phyloP scores from a whole-genome alignment of 2,797 vertebrate species.

The Aulostomus chinensis region DNA sequence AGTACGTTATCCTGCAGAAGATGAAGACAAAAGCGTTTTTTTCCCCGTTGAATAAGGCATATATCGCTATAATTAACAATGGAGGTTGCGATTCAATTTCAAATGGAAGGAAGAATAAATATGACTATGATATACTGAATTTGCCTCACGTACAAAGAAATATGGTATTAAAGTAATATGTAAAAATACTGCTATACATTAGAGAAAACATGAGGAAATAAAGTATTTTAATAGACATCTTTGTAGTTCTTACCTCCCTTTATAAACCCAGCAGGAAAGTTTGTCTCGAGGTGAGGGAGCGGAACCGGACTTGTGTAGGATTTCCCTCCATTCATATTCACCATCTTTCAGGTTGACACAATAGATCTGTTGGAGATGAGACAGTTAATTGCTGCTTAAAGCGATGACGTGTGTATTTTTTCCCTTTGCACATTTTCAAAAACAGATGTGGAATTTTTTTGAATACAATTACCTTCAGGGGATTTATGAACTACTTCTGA shows the following conservation, averaged over 20 bases:
- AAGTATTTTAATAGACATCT: not conserved
- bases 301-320: conserved; percentile 78
- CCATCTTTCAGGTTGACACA: conserved; percentile 86
- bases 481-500: too few relatives aligned
- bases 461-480: too few relatives aligned
- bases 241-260: conserved; percentile 63
- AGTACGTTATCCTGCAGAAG: conserved; percentile 87
- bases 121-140: too few relatives aligned
- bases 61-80: too few relatives aligned
- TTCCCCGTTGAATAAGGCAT: too few relatives aligned
- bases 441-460: too few relatives aligned
- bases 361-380: conserved; percentile 84
- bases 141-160: too few relatives aligned
- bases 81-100: too few relatives aligned
- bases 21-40: not conserved
- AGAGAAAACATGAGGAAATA: not conserved
- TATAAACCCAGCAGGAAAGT: conserved; percentile 93
- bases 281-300: conserved; percentile 93
- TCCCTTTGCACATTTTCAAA: too few relatives aligned
- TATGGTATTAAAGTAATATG: not conserved
- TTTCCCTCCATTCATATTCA: conserved; percentile 87
- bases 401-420: not conserved
- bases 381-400: conserved; percentile 25
- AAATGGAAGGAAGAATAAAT: too few relatives aligned
- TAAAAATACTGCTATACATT: too few relatives aligned